phyloP scores from a whole-genome alignment of 2,113 vertebrate species.

The Sminthopsis crassicaudata region DNA sequence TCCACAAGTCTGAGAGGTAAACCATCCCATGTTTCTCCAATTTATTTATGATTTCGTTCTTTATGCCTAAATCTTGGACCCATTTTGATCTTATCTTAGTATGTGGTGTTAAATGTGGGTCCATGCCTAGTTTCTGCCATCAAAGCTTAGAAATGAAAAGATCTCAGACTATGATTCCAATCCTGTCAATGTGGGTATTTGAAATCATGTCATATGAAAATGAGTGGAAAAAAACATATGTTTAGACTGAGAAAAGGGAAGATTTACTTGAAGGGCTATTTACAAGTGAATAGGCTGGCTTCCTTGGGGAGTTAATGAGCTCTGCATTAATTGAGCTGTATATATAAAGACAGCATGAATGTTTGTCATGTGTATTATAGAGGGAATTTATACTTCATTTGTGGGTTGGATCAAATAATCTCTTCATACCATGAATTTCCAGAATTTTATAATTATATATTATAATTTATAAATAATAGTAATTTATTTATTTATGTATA shows the following conservation, averaged over 20 bases:
- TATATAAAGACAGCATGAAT: not conserved
- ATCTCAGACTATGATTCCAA: not conserved
- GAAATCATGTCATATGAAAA: not conserved
- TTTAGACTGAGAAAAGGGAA: not conserved
- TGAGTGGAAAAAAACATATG: not conserved
- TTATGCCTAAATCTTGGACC: too few species aligned
- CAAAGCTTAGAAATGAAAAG: not conserved
- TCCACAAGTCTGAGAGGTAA: too few species aligned
- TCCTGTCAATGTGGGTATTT: not conserved
- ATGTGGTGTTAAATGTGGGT: too few species aligned
- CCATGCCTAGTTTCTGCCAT: too few species aligned
- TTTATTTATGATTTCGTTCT: too few species aligned
- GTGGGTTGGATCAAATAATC: not conserved
- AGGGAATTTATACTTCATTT: not conserved
- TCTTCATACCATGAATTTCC: not conserved
- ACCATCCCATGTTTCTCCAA: too few species aligned
- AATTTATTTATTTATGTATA: not conserved
- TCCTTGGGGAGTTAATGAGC: not conserved
- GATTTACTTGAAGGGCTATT: not conserved
- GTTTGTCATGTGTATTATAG: not conserved
- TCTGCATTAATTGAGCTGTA: not conserved
- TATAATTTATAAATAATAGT: too few species aligned
- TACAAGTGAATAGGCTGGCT: not conserved
- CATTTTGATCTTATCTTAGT: too few species aligned
- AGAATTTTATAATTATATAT: not conserved